These are phyloP conservation scores for Disparrhopalites patrizii DNA, from an alignment of 2,888 invertebrate species.

Conservation along the genomic window DNA sequence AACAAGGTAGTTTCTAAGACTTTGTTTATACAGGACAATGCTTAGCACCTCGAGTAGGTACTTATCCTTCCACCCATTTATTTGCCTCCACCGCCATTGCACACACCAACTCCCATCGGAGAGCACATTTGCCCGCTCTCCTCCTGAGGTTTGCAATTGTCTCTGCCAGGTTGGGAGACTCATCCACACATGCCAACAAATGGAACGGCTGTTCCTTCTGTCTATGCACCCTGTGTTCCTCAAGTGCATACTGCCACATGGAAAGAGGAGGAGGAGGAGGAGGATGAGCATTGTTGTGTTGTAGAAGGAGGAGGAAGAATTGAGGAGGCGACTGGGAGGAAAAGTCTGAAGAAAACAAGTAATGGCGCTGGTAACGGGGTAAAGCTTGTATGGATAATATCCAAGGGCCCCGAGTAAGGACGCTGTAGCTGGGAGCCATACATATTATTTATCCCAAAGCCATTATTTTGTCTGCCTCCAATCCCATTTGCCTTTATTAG, in stretches of 20 bases:
- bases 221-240: not conserved
- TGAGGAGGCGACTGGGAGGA: too few relatives aligned
- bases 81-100: not conserved
- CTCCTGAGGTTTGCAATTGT: too few relatives aligned
- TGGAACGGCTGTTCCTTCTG: too few relatives aligned
- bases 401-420: too few relatives aligned
- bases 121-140: too few relatives aligned
- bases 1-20: constrained; percentile 11
- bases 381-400: not conserved
- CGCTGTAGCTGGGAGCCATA: not conserved
- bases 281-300: not conserved
- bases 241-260: not conserved
- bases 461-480: constrained; percentile 24
- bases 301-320: not conserved
- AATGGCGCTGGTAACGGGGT: not conserved
- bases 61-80: not conserved
- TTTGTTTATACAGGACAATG: not conserved
- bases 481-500: constrained; percentile 24
- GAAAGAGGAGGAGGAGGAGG: not conserved
- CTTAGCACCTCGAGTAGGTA: not conserved
- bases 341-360: not conserved
- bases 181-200: too few relatives aligned
- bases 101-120: not conserved
- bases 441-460: constrained; percentile 22
- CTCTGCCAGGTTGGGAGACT: too few relatives aligned